These are phyloP conservation scores for Neodiprion lecontei DNA, from an alignment of 1,140 invertebrate species.

Conservation along the genomic window DNA sequence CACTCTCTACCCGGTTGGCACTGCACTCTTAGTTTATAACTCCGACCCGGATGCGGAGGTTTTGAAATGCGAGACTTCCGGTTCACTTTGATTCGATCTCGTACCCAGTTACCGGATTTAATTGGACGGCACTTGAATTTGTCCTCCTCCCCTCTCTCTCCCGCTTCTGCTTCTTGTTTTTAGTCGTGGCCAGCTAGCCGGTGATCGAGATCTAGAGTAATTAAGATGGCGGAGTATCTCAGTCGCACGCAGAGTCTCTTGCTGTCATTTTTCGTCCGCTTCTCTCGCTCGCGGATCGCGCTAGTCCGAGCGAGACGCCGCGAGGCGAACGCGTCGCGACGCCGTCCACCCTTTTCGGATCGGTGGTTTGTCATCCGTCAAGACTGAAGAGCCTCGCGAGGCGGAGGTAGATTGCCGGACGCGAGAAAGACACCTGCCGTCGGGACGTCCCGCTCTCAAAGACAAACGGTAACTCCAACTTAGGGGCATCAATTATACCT, in stretches of 20 bases:
- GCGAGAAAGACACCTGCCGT: constrained; percentile 44
- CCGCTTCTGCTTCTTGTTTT: background rate
- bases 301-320: background rate
- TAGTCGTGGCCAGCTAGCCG: background rate
- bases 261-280: background rate
- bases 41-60: background rate
- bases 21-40: no score
- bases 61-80: background rate
- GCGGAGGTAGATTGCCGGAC: constrained; percentile 10
- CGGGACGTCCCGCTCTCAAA: constrained; percentile 32
- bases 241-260: background rate
- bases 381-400: constrained; percentile 6
- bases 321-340: constrained; percentile 19
- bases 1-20: no score
- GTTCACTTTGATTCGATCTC: constrained; percentile 1
- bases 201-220: background rate
- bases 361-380: constrained; percentile 49
- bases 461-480: constrained; percentile 34
- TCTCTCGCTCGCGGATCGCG: background rate
- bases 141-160: background rate
- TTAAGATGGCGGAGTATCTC: background rate
- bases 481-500: constrained; percentile 32
- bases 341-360: constrained; percentile 51
- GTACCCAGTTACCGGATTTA: no score
- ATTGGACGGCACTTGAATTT: background rate